A percentile compares a stretch with the other conserved stretches of the same genome.
These are phyloP conservation scores for Volucella bombylans DNA, from an alignment of 2,888 invertebrate species.

Conservation along the genomic window DNA sequence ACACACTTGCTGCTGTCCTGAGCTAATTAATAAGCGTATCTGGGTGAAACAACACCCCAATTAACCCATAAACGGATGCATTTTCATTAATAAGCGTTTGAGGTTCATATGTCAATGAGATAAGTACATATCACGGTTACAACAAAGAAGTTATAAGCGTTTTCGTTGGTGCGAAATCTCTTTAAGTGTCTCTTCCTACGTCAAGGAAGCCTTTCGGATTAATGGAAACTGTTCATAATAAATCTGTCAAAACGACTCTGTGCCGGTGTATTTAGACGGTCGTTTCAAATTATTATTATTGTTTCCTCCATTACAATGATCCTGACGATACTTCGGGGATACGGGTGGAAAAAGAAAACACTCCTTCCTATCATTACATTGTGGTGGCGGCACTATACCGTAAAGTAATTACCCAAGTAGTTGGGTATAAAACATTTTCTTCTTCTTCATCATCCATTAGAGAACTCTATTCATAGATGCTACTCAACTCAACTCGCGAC, in stretches of 20 bases:
- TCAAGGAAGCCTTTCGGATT: neutral
- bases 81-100: neutral
- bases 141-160: neutral
- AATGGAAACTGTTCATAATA: neutral
- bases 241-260: conserved; percentile 7
- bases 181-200: no score
- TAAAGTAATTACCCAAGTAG: conserved; percentile 62
- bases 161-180: neutral
- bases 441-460: conserved; percentile 53
- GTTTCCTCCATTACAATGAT: conserved; percentile 21
- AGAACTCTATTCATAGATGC: conserved; percentile 1
- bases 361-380: conserved; percentile 39
- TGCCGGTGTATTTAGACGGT: conserved; percentile 20
- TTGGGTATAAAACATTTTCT: conserved; percentile 55
- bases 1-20: neutral
- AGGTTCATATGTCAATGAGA: conserved; percentile 14
- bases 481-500: neutral
- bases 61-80: conserved; percentile 4
- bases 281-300: conserved; percentile 48
- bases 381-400: conserved; percentile 34
- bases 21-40: conserved; percentile 6
- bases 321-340: neutral
- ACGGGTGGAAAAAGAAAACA: neutral
- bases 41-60: neutral
- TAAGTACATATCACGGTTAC: neutral